phyloP scores from a whole-genome alignment of 2,888 invertebrate genomes.

The Drosophila lutescens region DNA sequence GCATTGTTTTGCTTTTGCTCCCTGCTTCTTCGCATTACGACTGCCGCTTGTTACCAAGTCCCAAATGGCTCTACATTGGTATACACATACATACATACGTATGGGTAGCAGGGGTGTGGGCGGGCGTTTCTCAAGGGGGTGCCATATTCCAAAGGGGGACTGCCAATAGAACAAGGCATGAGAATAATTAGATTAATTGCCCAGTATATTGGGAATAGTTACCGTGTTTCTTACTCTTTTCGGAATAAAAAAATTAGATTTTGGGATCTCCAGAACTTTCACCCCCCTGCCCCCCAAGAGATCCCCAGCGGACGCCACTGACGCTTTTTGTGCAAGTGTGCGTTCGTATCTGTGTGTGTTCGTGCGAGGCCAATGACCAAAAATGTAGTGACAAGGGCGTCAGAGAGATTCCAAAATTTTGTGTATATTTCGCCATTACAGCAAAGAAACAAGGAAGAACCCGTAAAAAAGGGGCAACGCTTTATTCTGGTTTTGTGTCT shows the following conservation, averaged over 20 bases:
- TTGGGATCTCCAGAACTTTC: background rate
- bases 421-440: constrained; percentile 38
- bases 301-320: constrained; percentile 1
- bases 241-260: background rate
- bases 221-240: background rate
- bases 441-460: constrained; percentile 16
- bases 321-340: no score
- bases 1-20: constrained; percentile 41
- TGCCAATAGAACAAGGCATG: background rate
- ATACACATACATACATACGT: background rate
- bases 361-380: constrained; percentile 45
- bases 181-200: constrained; percentile 2
- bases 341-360: constrained; percentile 20
- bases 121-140: background rate
- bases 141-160: background rate
- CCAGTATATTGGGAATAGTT: background rate
- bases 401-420: constrained; percentile 36
- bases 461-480: constrained; percentile 21
- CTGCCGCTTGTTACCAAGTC: constrained; percentile 48
- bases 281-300: background rate
- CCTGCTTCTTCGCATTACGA: constrained; percentile 24
- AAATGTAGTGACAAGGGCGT: constrained; percentile 78
- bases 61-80: constrained; percentile 32
- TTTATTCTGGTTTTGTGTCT: constrained; percentile 26
- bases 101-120: background rate